phyloP scores from a whole-genome alignment of 1,140 invertebrate species.

The Octopus sinensis region DNA sequence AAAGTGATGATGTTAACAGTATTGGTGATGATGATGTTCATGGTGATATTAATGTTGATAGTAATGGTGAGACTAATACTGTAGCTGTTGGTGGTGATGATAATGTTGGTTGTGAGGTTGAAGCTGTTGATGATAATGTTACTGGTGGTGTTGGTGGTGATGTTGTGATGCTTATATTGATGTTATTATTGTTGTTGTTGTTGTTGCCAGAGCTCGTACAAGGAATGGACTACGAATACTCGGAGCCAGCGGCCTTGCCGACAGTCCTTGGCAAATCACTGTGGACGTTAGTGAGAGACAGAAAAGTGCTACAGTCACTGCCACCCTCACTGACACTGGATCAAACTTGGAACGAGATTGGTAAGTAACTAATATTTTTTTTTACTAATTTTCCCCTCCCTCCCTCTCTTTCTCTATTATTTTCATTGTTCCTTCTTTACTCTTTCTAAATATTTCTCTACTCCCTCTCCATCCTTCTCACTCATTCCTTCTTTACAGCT shows the following conservation, averaged over 20 bases:
- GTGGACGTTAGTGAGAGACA: constrained; percentile 79
- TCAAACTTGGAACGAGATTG: constrained; percentile 28
- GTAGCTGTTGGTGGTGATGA: too few species aligned
- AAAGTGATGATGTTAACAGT: too few species aligned
- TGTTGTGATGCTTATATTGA: too few species aligned
- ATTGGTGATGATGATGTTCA: too few species aligned
- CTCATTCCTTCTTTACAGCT: background rate
- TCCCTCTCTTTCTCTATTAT: background rate
- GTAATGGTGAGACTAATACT: too few species aligned
- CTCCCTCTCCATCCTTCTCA: background rate
- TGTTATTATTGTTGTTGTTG: background rate
- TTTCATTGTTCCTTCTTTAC: background rate
- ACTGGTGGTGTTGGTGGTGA: too few species aligned
- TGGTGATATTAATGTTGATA: too few species aligned
- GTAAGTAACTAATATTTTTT: constrained; percentile 25
- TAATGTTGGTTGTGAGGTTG: too few species aligned
- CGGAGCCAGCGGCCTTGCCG: constrained; percentile 70
- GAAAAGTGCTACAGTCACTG: constrained; percentile 80
- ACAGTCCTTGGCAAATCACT: constrained; percentile 77
- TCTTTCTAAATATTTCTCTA: background rate
- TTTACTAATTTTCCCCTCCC: background rate
- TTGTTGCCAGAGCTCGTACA: constrained; percentile 72
- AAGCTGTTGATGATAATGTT: too few species aligned
- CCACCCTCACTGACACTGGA: constrained; percentile 59
- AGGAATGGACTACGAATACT: constrained; percentile 79